Evolutionary conservation across 2,113 vertebrate genomes (phyloP).

Genomic region (Egretta garzetta): DNA sequence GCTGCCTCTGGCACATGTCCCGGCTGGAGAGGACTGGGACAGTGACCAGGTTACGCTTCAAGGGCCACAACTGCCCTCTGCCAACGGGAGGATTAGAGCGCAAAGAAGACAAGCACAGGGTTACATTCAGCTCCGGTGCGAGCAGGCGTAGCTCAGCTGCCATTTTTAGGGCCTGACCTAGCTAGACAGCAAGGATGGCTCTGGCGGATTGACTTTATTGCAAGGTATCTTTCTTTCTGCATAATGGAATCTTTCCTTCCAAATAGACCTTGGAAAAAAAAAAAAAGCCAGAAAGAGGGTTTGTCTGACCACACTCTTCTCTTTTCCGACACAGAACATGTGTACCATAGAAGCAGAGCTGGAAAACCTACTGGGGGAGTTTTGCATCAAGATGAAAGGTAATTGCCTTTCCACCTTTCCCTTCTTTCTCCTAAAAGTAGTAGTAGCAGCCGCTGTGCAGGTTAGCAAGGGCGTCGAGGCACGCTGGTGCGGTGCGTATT

Average conservation of each 20-base stretch:
- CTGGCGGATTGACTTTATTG: not conserved
- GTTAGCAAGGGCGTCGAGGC: not conserved
- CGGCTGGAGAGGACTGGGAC: not conserved
- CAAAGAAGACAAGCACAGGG: not conserved
- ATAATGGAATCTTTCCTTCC: not conserved
- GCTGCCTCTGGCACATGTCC: not conserved
- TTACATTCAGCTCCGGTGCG: not conserved
- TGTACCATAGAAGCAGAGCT: constrained; percentile 91
- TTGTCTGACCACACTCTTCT: not conserved
- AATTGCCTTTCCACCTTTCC: constrained; percentile 6
- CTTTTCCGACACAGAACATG: constrained; percentile 85
- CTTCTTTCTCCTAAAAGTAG: not conserved
- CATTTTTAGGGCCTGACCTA: not conserved
- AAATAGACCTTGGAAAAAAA: not conserved
- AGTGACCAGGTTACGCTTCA: not conserved
- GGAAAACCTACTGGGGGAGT: constrained; percentile 94
- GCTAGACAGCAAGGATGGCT: not conserved
- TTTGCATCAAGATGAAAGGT: constrained; percentile 99
- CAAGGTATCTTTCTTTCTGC: not conserved
- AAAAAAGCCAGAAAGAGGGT: not conserved
- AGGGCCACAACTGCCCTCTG: not conserved
- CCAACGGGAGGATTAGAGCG: not conserved
- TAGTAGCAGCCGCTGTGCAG: not conserved
- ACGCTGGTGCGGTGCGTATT: not conserved
- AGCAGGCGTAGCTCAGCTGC: not conserved